phyloP scores from a whole-genome alignment of 1,140 invertebrate genomes.

The Chrysopa pallens region DNA sequence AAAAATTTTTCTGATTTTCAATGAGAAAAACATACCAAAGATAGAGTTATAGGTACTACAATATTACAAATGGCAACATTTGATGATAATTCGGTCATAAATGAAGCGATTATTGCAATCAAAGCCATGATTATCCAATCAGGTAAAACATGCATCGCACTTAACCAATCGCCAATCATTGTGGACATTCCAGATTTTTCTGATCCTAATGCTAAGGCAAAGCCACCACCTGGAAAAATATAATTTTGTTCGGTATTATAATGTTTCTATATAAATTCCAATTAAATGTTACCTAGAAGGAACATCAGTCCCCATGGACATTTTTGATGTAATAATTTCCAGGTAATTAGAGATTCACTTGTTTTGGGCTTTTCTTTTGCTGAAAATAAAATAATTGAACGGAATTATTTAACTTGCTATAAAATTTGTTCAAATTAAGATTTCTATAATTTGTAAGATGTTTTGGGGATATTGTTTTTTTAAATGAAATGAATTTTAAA shows the following conservation, averaged over 20 bases:
- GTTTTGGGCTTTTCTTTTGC: conserved; percentile 29
- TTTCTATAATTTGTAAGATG: too few species aligned
- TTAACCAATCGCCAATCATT: conserved; percentile 47
- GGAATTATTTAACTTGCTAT: too few species aligned
- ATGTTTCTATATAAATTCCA: too few species aligned
- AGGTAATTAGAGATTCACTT: conserved; percentile 50
- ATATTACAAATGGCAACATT: conserved; percentile 77
- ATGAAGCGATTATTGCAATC: conserved; percentile 29
- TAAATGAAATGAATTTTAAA: too few species aligned
- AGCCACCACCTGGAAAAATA: conserved; percentile 47
- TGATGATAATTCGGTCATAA: conserved; percentile 65
- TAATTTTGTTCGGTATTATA: background rate
- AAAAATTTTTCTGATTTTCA: background rate
- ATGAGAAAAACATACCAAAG: conserved; percentile 37
- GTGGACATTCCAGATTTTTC: conserved; percentile 56
- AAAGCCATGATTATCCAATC: conserved; percentile 34
- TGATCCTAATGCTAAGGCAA: conserved; percentile 70
- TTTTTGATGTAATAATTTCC: conserved; percentile 58
- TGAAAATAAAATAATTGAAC: background rate
- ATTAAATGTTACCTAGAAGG: conserved; percentile 30
- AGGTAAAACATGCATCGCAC: conserved; percentile 30
- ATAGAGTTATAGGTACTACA: conserved; percentile 58
- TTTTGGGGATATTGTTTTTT: too few species aligned
- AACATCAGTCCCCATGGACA: conserved; percentile 63
- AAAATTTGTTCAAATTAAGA: too few species aligned